These are phyloP conservation scores for Eugnorisma glareosa DNA, from an alignment of 2,888 invertebrate genomes.

Conservation along the genomic window DNA sequence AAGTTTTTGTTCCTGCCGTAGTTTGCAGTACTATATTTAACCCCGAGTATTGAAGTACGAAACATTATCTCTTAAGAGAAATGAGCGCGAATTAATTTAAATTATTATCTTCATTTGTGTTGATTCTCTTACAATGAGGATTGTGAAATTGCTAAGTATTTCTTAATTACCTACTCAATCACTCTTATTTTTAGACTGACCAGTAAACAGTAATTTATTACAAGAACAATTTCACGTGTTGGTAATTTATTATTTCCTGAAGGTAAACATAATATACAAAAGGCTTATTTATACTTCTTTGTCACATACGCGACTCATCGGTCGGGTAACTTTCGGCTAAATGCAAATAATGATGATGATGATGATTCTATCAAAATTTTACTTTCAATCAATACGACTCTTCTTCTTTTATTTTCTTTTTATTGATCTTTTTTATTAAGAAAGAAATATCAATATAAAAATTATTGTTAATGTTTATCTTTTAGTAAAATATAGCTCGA, in stretches of 20 bases:
- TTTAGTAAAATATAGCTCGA: background rate
- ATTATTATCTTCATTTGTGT: slow-evolving; percentile 48
- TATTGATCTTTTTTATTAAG: too few relatives aligned
- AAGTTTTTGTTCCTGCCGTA: background rate
- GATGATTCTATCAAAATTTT: too few relatives aligned
- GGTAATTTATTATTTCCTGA: background rate
- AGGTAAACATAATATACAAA: background rate
- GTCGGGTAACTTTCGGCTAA: background rate
- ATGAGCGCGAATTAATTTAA: slow-evolving; percentile 50
- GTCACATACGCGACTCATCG: background rate
- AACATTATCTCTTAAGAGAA: slow-evolving; percentile 21
- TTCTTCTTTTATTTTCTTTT: too few relatives aligned
- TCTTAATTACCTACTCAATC: slow-evolving; percentile 58
- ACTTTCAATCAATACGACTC: background rate
- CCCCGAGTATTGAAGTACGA: background rate
- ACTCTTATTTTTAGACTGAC: slow-evolving; percentile 37
- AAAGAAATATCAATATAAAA: too few relatives aligned
- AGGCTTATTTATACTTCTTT: background rate
- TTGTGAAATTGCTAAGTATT: slow-evolving; percentile 56
- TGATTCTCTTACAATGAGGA: slow-evolving; percentile 44
- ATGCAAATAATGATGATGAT: background rate
- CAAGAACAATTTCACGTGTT: background rate
- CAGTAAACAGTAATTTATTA: slow-evolving; percentile 24
- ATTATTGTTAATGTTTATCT: too few relatives aligned
- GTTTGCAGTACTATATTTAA: slow-evolving; percentile 9